These are phyloP conservation scores for Brachirus orientalis DNA, from an alignment of 2,113 vertebrate genomes.

Conservation along the genomic window DNA sequence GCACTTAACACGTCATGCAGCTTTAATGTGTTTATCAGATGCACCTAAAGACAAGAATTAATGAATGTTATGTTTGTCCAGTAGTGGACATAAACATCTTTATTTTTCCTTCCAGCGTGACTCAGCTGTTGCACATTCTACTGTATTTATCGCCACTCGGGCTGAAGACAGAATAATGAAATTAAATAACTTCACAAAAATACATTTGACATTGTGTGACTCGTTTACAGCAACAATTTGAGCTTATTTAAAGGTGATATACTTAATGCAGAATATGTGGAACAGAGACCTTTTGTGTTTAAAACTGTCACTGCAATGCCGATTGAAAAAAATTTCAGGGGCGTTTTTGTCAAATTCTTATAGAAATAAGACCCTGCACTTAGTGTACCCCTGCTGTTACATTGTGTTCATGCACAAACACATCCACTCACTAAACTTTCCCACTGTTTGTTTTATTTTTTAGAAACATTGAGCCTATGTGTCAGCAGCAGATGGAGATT, in stretches of 20 bases:
- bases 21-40: conserved; percentile 5
- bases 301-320: too few species aligned
- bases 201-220: conserved; percentile 2
- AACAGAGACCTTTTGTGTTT: too few species aligned
- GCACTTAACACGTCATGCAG: background rate
- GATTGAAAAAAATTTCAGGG: too few species aligned
- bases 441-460: too few species aligned
- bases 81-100: conserved; percentile 2
- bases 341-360: too few species aligned
- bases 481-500: too few species aligned
- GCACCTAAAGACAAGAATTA: conserved; percentile 12
- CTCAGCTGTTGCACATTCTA: background rate
- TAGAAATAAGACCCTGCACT: too few species aligned
- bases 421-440: too few species aligned
- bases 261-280: too few species aligned
- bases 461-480: too few species aligned
- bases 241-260: conserved; percentile 1
- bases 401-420: too few species aligned
- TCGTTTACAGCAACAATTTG: conserved; percentile 2
- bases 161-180: background rate
- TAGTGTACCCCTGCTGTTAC: too few species aligned
- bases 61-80: conserved; percentile 12
- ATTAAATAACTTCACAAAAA: background rate
- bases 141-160: conserved; percentile 2
- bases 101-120: conserved; percentile 1